Evolutionary conservation across 2,797 vertebrate species (phyloP), one percentile per base, ranked within the genome.

Genomic region (Bovichtus diacanthus): DNA sequence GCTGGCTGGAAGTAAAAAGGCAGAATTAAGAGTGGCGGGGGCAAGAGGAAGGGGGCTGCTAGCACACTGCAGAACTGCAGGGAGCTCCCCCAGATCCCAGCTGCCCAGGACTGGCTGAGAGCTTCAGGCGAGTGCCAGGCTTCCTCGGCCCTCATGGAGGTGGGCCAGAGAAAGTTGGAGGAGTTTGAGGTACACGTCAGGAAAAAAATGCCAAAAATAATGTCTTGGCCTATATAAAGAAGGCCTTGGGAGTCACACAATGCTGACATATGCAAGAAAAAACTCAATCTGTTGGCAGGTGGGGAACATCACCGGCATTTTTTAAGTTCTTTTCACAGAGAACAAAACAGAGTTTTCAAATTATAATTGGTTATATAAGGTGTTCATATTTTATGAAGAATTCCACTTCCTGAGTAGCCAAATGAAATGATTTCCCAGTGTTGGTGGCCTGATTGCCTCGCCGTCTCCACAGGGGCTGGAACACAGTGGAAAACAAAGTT

Each of bases 41-140:
- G 88, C 59, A 81, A 74, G 69, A 84, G 81, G 75, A 78, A 71
- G 72, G 83, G 78, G 72, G 78, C 83, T 94, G 93, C 91, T 93
- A 94, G 90, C 90, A 85, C 88, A 84, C 93, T 93, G 91, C 89
- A 84, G 83, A 94, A 84, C 92, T 84, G 87, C 88, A 83, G 94
- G 95, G 93, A 95, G 92, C 92, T 91, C 85, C 91, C 90, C 91
- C 83, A 94, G 91, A 93, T 93, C 93, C 92, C 95, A 95, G 94
- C 94, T 96, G 95, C 94, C 92, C 88, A 31, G 83, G 90, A 84
- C 94, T 93, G 93, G 93, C 94, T 87, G 87, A 74, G 84, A 90
- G 76, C 76, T 80, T 78, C 87, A 93, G 91, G 92, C 81, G 53
- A 93, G 87, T 93, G 94, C 93, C 95, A 96, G 94, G 93, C 93